phyloP scores from a whole-genome alignment of 2,113 vertebrate species.

The Oxyura jamaicensis region DNA sequence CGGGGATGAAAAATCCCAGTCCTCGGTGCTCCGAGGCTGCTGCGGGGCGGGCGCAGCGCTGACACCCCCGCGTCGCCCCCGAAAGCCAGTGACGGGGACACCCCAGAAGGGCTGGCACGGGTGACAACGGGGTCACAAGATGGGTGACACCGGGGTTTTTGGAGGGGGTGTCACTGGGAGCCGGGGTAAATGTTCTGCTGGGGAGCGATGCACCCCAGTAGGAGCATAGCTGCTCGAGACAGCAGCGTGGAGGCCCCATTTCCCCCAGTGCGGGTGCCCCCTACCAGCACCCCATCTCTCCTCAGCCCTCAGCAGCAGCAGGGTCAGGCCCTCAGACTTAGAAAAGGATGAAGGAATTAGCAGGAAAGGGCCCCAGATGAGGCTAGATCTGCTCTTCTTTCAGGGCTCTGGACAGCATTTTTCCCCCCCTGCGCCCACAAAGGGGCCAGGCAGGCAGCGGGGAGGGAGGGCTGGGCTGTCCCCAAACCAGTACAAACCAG shows the following conservation, averaged over 20 bases:
- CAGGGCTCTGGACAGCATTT: too few species aligned
- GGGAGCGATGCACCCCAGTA: rapidly evolving
- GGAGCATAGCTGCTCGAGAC: rapidly evolving
- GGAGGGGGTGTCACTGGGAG: not conserved
- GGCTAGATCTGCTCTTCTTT: not conserved
- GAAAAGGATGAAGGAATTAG: not conserved
- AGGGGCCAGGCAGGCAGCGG: not conserved
- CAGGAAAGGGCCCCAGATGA: rapidly evolving
- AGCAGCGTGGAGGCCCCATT: not conserved
- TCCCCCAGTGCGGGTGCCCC: not conserved
- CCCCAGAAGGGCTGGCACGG: not conserved
- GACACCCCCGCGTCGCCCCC: not conserved
- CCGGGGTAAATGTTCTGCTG: not conserved
- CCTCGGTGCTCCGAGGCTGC: not conserved
- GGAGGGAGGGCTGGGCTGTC: rapidly evolving
- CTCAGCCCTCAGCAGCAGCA: rapidly evolving
- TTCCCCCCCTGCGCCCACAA: not conserved
- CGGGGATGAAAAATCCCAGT: not conserved
- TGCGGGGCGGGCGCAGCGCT: not conserved
- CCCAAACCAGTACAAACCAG: not conserved
- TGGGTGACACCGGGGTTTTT: rapidly evolving
- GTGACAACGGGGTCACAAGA: not conserved
- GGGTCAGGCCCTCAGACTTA: not conserved
- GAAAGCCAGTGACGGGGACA: not conserved
- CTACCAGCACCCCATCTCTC: not conserved